Evolutionary conservation across 92 coral and sea anemone genomes (phyloP), one percentile per base, ranked within the genome.

Genomic region (Phenganax subtilis): DNA sequence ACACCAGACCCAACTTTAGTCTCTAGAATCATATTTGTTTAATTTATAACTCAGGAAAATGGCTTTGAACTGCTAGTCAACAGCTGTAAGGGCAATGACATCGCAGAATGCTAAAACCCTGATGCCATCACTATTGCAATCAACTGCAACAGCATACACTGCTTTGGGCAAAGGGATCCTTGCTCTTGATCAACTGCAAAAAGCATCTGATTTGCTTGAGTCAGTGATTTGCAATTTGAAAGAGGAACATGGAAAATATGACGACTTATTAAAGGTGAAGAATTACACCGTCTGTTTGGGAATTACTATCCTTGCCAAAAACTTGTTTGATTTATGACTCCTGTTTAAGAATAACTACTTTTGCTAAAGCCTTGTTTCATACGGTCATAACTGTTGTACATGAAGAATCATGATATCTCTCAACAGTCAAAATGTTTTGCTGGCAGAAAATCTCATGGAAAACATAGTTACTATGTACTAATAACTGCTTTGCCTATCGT

Each of bases 211-310:
- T 6, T 79, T 63, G 15, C 54, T 79, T 8, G 74, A 79, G 6
- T 31, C 67, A 47, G 83, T 79, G 8, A 79, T 79, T 52, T 79
- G 83, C 56, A 79, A 61, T 29, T 79, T 79, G 69, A 79, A 64
- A 20, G 60, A 63, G 25, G 83, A 79, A 20, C 73, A 79, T 62
- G 83, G 62, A 10, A 79, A 79, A 47, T 64, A 79, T 64, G 74
- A 79, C 64, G 74, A 79, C 37, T 64, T 79, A n/a, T 2, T 79
- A 0, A 62, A 79, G 83, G 83, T 79, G 9, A 29, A 27, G 73
- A 11, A 20, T 20, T 20, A 20, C 17, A 16, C 0, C 65, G 2
- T 7, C 65, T 1, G 16, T 14, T 59, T 14, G 27, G 0, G 16
- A 14, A 59, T 14, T 59, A 59, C 27, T 14, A 1, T 3, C n/a